A percentile compares a stretch with the other conserved stretches of the same genome.
Conservation (phyloP, 2,888 invertebrate species). For the Conistra vaccinii region DNA sequence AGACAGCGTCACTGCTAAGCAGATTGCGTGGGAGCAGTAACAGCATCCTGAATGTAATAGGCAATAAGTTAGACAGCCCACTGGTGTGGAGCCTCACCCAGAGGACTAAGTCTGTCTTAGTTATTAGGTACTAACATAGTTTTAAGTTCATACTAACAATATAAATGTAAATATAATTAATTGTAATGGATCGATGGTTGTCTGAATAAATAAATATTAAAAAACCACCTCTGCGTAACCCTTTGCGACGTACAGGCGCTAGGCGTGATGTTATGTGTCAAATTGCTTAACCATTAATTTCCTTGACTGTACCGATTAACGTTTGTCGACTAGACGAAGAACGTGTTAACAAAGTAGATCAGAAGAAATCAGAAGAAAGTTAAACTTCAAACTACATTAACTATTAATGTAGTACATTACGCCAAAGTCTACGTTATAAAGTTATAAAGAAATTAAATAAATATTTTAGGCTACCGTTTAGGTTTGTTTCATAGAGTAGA, state of each 20-base stretch:
- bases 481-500: neutral
- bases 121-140: no score
- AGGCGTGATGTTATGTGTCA: no score
- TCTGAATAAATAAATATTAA: no score
- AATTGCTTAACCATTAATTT: neutral
- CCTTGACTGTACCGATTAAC: neutral
- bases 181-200: no score
- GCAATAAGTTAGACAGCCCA: no score
- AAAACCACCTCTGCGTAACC: neutral
- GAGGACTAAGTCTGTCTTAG: no score
- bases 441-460: neutral
- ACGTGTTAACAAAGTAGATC: conserved; percentile 1
- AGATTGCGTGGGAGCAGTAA: no score
- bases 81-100: no score
- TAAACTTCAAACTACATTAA: neutral
- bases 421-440: neutral
- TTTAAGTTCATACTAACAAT: no score
- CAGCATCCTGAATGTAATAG: no score
- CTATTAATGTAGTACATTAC: neutral
- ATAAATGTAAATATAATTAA: no score
- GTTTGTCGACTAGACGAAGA: neutral
- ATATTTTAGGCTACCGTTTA: neutral
- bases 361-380: neutral
- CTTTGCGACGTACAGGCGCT: neutral
- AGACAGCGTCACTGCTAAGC: no score